Evolutionary conservation across 2,888 invertebrate genomes (phyloP), one percentile per base, ranked within the genome.

Genomic region (Acronicta psi): DNA sequence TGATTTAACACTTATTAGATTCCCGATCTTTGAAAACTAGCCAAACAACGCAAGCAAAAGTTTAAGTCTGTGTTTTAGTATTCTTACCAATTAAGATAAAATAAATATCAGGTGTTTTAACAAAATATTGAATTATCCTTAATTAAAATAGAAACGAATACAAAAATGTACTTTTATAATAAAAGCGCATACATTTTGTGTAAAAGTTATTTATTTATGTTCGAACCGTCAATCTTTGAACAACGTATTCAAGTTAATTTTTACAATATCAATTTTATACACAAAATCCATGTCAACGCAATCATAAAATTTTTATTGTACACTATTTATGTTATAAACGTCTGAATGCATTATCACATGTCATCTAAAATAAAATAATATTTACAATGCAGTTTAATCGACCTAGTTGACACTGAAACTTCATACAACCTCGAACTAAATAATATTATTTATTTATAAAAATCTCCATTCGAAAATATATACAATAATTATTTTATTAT

Each of bases 181-280:
- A 75, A 77, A 52, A 66, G 34, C 50, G 66, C 25, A 63, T 38
- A 67, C 25, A 63, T 37, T 51, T 82, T 87, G 87, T 93, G 92
- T 92, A 93, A 93, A 94, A 93, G 88, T 92, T 91, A 91, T 92
- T 92, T 92, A 92, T 91, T 93, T 86, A 88, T 87, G 89, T 92
- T 88, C 89, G 86, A 89, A 92, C 92, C 87, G 86, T 90, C 87
- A 90, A 91, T 92, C 85, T 91, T 85, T 88, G 92, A 93, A 93
- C 91, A 91, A 92, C 88, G 83, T 88, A 87, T 87, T 88, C 88
- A 86, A 88, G 83, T 90, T 88, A 90, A 87, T 91, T 86, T 91
- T 87, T 91, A 93, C 90, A 93, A 92, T 92, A 92, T 91, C 89
- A 88, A 89, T 92, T 90, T 80, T 88, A 90, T 90, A 91, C 89